Base-by-base conservation (phyloP, 2,797 vertebrate genomes). In the Brachyrhaphis roseni region DNA sequence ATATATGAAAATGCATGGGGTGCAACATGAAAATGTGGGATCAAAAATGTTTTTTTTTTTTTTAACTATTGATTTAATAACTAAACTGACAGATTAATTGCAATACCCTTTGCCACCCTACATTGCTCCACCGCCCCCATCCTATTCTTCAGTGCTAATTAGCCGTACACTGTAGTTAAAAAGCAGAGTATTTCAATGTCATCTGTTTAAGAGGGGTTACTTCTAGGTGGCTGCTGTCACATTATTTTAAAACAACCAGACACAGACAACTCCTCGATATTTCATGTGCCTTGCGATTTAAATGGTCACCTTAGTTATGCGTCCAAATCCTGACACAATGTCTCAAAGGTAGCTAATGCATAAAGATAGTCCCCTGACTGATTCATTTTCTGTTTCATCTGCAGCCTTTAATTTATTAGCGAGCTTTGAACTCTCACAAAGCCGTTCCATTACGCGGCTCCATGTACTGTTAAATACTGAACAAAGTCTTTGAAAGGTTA, bases 341-440 rank as follows among this genome's bases (percentile, higher is more conserved):
- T 39, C 41, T 68, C 28, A 51, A 51, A 53, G 46, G 31, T 49
- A 26, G 49, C 34, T 68, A 41, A 18, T 34, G 39, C 31, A 36
- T 53, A 15, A 77, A n/a, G 16, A 0, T 23, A 6, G 31, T 62
- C 70, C 15, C 28, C 39, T 46, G 53, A 66, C 18, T 47, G 23
- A 47, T 57, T 62, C 36, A 72, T 68, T 84, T 78, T 31, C 59
- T 45, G 49, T 77, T 80, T 39, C 26, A 68, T 77, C 62, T 85
- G 77, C 11, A 57, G 72, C 47, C 16, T 82, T 46, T 72, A 82
- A 77, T 39, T 87, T 51, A 41, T 79, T 34, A 59, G 64, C 64
- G 43, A 41, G 41, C 34, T 20, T 36, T 49, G 75, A 77, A 70
- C 80, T 86, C 81, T 78, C 51, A 72, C 71, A 75, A 77, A 68